Evolutionary conservation across 2,888 invertebrate species (phyloP).

Genomic region (Matsumyia berberina): DNA sequence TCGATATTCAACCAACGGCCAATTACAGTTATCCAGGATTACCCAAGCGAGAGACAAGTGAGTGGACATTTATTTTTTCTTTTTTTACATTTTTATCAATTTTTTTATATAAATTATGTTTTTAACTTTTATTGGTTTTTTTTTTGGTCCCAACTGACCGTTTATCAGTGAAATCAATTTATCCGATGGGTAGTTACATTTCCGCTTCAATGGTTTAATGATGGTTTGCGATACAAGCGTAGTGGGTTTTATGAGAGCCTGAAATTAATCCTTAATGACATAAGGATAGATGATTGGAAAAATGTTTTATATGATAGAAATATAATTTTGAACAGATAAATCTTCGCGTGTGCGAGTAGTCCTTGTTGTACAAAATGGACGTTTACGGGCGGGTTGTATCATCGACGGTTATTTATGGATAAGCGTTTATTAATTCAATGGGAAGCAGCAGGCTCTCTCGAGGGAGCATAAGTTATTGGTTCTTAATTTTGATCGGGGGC

Average conservation of each 20-base stretch:
- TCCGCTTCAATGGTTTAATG: constrained; percentile 21
- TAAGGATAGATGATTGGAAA: background rate
- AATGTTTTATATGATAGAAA: no score
- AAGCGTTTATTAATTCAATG: no score
- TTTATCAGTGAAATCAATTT: constrained; percentile 35
- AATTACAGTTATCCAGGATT: constrained; percentile 87
- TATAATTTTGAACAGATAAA: no score
- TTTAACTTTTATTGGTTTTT: constrained; percentile 25
- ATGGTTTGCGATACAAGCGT: no score
- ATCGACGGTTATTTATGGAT: no score
- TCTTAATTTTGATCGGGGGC: no score
- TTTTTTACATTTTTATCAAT: constrained; percentile 1
- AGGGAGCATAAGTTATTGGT: no score
- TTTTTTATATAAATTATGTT: constrained; percentile 23
- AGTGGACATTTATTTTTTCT: constrained; percentile 74
- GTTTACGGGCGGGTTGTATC: no score
- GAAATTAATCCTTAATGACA: background rate
- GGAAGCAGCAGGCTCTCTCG: no score
- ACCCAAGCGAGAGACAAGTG: constrained; percentile 84
- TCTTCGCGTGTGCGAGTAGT: no score
- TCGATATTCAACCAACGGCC: constrained; percentile 86
- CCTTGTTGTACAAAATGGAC: no score
- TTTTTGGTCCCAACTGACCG: background rate
- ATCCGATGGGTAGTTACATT: constrained; percentile 1
- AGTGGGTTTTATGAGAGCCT: background rate